A percentile compares a stretch with the other conserved stretches of the same genome.
Evolutionary conservation across 2,888 invertebrate species (phyloP).

Genomic region (Acheta domesticus): DNA sequence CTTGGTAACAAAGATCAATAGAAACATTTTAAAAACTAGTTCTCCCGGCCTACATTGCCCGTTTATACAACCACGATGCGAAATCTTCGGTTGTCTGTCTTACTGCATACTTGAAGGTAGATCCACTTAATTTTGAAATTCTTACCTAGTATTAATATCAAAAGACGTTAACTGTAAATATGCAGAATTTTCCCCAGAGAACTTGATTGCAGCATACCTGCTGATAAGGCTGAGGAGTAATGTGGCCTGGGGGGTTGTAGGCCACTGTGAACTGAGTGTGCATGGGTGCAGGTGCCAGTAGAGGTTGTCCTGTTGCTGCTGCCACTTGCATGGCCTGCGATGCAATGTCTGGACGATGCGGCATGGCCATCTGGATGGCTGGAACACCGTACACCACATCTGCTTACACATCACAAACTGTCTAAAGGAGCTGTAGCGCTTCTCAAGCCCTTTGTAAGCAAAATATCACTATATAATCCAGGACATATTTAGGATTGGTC

Average conservation of each 20-base stretch:
- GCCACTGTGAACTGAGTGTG: conserved; percentile 49
- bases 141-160: no score
- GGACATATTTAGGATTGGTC: not conserved
- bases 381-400: conserved; percentile 38
- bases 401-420: conserved; percentile 10
- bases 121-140: no score
- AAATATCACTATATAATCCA: not conserved
- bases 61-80: no score
- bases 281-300: conserved; percentile 76
- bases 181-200: no score
- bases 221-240: conserved; percentile 47
- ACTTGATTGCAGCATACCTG: not conserved
- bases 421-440: not conserved
- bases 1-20: no score
- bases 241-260: conserved; percentile 46
- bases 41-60: no score
- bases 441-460: conserved; percentile 44
- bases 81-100: no score
- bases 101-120: no score
- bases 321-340: conserved; percentile 75
- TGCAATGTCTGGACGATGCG: conserved; percentile 56
- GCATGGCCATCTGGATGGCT: conserved; percentile 46
- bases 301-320: conserved; percentile 75
- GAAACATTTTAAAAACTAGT: no score
- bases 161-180: no score